Base-by-base conservation (phyloP, 2,113 vertebrate species). In the Rhinichthys klamathensis region DNA sequence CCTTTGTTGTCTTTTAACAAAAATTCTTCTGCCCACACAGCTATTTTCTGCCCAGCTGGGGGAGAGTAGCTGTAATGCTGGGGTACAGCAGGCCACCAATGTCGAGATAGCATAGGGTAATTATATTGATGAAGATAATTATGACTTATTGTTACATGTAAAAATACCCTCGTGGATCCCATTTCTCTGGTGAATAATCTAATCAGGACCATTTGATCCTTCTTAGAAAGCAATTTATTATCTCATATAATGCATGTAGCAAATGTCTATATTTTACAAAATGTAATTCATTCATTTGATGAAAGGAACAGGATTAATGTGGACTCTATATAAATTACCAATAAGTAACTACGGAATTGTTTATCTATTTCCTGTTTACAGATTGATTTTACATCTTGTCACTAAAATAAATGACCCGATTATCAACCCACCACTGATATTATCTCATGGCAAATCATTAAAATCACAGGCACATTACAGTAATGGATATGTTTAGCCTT, bases 101-200 rank as follows among this genome's bases (percentile, higher is more conserved):
- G 23, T 54, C 58, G n/a, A 44, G 77, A 38, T 61, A 23, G 18
- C 23, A 41, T 27, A 41, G 58, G 12, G 49, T 61, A 54, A 30
- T 79, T 83, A 72, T n/a, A 35, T 51, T 67, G 80, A 79, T 84
- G 73, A 81, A 72, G 69, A 80, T 84, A 85, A 88, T 88, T 86
- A 63, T 83, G 72, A 69, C 56, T 83, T 83, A 60, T 72, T 79
- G 56, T 86, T 88, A 54, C 60, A 70, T 54, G 67, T 56, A 70
- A 78, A 81, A 65, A 86, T 86, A 86, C 80, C 60, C 25, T 76
- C 27, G 56, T 76, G 70, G 76, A 79, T 69, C 49, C 76, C 23
- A 63, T 69, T 60, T 82, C 41, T 85, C 60, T 46, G n/a, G 58
- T 54, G 41, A 82, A 82, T 79, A 79, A 85, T 65, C 38, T 80